Base-by-base conservation (phyloP, 2,888 invertebrate genomes). In the Therioaphis trifolii region DNA sequence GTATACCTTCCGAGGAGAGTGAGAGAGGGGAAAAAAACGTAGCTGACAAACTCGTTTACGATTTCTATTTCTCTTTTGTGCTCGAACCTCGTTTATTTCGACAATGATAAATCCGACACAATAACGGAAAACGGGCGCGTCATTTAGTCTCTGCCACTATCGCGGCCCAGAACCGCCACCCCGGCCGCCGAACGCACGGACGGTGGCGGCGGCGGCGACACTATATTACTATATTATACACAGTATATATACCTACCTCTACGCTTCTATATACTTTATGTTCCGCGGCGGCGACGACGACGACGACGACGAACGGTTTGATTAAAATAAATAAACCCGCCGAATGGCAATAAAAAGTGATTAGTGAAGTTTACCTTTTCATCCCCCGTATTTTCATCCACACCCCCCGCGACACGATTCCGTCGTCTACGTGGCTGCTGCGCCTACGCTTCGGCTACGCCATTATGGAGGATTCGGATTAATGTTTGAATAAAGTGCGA, bases 281-380 rank as follows among this genome's bases (percentile, higher is more conserved):
- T n/a, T n/a, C n/a, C n/a, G n/a, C n/a, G n/a, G n/a, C n/a, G n/a
- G n/a, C n/a, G 40, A 69, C 43, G 55, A 72, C n/a, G n/a, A n/a
- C n/a, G n/a, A n/a, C n/a, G n/a, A n/a, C n/a, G n/a, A n/a, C n/a
- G n/a, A n/a, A n/a, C 18, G 61, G 43, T 80, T 80, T 80, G 71
- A 80, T 80, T 72, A 71, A 72, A 72, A 80, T 72, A 80, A 80
- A 80, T 72, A 61, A 72, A 46, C 46, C 61, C 58, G 58, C 29
- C 21, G 49, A 66, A 77, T 24, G 49, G 18, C 77, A 35, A 52
- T 78, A 52, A 78, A 78, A 78, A 78, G 52, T 68, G 77, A 68
- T 77, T 49, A 66, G 66, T 52, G 49, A 11, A n/a, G n/a, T n/a
- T n/a, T n/a, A n/a, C n/a, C n/a, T n/a, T n/a, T n/a, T n/a, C n/a